These are phyloP conservation scores for Oncopeltus fasciatus DNA, from an alignment of 1,140 invertebrate genomes.

Conservation along the genomic window DNA sequence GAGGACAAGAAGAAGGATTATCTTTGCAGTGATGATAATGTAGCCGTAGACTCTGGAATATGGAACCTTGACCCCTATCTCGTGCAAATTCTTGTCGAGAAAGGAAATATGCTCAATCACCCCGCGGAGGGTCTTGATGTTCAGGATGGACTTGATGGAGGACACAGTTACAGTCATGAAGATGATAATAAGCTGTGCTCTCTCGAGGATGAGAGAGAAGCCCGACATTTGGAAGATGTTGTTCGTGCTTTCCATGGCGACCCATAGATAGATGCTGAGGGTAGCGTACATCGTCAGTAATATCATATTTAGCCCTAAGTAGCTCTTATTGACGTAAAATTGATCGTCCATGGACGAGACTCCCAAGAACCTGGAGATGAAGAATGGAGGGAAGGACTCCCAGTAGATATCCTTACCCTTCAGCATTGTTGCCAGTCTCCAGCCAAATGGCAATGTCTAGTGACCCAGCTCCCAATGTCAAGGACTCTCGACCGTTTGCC, in stretches of 20 bases:
- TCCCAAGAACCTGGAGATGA: not conserved
- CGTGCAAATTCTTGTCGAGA: conserved; percentile 5
- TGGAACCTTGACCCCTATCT: not conserved
- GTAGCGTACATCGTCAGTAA: not conserved
- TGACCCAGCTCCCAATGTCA: no score
- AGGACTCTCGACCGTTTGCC: no score
- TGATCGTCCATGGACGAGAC: not conserved
- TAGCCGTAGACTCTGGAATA: not conserved
- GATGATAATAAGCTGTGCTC: conserved; percentile 10
- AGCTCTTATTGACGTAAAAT: not conserved
- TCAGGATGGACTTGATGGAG: not conserved
- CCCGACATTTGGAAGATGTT: conserved; percentile 6
- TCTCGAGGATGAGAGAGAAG: conserved; percentile 12
- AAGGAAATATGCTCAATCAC: not conserved
- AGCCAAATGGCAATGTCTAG: no score
- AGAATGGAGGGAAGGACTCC: not conserved
- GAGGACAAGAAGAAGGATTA: not conserved
- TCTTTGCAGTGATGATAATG: not conserved
- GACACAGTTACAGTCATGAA: not conserved
- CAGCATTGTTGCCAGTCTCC: no score
- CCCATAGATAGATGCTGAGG: not conserved
- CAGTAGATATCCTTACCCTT: not conserved
- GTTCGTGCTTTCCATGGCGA: conserved; percentile 11
- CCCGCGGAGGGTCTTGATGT: not conserved
- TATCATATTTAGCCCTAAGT: not conserved